Percentiles rank a stretch among this genome's conserved stretches.
Evolutionary conservation across 2,888 invertebrate genomes (phyloP).

Genomic region (Ormyrus thymus): DNA sequence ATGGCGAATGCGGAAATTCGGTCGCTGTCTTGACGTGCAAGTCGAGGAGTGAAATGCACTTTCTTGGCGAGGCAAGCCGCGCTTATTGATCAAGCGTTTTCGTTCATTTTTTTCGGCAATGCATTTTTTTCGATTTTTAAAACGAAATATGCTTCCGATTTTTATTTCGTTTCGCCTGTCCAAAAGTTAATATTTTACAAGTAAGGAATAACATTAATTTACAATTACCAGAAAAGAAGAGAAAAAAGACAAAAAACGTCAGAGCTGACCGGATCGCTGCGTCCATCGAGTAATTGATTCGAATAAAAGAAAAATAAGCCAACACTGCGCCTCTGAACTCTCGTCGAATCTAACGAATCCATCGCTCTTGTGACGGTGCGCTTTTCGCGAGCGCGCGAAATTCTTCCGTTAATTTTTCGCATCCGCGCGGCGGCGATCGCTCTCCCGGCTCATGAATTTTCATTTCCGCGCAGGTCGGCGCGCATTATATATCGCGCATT

Average conservation of each 20-base stretch:
- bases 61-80: too few species aligned
- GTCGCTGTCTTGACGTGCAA: constrained; percentile 39
- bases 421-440: not conserved
- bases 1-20: constrained; percentile 66
- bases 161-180: too few species aligned
- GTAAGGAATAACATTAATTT: too few species aligned
- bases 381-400: not conserved
- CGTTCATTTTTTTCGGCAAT: too few species aligned
- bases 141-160: too few species aligned
- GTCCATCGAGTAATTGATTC: constrained; percentile 1
- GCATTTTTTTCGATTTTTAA: too few species aligned
- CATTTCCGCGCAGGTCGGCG: not conserved
- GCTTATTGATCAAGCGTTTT: too few species aligned
- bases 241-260: not conserved
- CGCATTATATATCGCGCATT: not conserved
- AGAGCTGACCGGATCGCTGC: not conserved
- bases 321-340: too few species aligned
- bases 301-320: not conserved
- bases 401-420: not conserved
- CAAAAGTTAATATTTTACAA: too few species aligned
- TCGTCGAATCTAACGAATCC: too few species aligned
- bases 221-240: not conserved
- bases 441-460: constrained; percentile 3
- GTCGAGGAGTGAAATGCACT: too few species aligned
- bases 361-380: too few species aligned